Evolutionary conservation across 2,888 invertebrate genomes (phyloP).

Genomic region (Pasiphila rectangulata): DNA sequence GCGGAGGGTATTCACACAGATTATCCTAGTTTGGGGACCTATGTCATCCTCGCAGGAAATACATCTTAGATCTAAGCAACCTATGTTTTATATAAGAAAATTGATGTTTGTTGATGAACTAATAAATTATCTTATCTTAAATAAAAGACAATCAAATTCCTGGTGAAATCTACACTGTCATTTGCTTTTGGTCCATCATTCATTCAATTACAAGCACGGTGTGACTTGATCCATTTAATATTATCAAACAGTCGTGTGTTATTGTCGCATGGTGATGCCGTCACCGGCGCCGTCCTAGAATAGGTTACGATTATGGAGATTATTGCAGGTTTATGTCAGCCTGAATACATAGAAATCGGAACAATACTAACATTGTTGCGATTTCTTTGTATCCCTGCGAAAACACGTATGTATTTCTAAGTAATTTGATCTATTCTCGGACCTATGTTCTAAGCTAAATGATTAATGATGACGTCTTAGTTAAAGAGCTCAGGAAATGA

Average conservation of each 20-base stretch:
- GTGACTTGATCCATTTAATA: slow-evolving; percentile 45
- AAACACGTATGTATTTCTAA: not conserved
- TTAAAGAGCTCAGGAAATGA: too few species aligned
- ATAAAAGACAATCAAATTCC: too few species aligned
- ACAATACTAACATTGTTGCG: too few species aligned
- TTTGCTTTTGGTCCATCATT: too few species aligned
- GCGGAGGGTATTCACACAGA: too few species aligned
- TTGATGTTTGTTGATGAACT: too few species aligned
- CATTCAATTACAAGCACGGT: slow-evolving; percentile 22
- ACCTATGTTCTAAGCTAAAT: not conserved
- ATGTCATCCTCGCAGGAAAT: too few species aligned
- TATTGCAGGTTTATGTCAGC: slow-evolving; percentile 29
- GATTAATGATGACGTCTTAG: not conserved
- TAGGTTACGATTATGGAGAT: slow-evolving; percentile 39
- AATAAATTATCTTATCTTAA: too few species aligned
- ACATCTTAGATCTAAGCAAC: too few species aligned
- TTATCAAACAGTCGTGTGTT: slow-evolving; percentile 42
- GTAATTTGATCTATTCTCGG: not conserved
- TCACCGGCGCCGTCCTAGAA: slow-evolving; percentile 58
- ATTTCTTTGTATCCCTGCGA: slow-evolving; percentile 1
- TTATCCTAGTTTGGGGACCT: too few species aligned
- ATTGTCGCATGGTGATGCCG: slow-evolving; percentile 51
- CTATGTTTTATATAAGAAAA: too few species aligned
- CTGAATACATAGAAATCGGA: slow-evolving; percentile 11
- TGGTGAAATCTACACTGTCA: too few species aligned